Evolutionary conservation across 2,797 vertebrate genomes (phyloP), one percentile per base, ranked within the genome.

Genomic region (Hoplostethus mediterraneus): DNA sequence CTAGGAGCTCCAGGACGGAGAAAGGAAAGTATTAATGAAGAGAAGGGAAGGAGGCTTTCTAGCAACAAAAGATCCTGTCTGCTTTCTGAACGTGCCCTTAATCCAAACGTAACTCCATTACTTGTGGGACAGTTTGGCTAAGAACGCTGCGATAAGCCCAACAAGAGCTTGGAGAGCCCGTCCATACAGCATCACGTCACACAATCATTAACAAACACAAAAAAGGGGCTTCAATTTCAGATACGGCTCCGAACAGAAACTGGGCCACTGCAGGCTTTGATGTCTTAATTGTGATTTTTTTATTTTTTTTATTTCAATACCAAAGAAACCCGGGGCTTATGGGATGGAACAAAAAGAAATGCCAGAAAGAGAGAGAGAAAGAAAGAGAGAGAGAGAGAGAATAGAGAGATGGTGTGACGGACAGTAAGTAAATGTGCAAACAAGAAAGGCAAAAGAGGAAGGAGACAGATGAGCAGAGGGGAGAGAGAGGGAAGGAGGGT

Each of bases 221-320:
- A 88, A 76, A 72, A 10, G 11, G n/a, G 1, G 21, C 89, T 92
- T 89, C 67, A 87, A 90, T 89, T 93, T 91, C 47, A 87, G 84
- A 91, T 89, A 90, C 75, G 80, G 80, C 71, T 91, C 68, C 60
- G 80, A 83, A 88, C 63, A 30, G 84, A 94, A 94, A 92, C 78
- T 93, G 90, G 93, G 91, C 80, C 91, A 92, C 69, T 60, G 84
- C 61, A 77, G 69, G 89, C 91, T 94, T 93, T 94, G 90, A 93
- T 91, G 89, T 93, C 85, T 90, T 90, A 92, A 94, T 93, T 94
- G 81, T 91, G 79, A 47, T 67, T 55, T 78, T 70, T 76, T 56
- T 73, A 48, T 71, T 28, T 42, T 45, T 51, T 73, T 44, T 68
- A 73, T 69, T 71, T 64, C 52, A 60, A 79, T 71, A 74, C 76